A percentile compares a stretch with the other conserved stretches of the same genome.
These are phyloP conservation scores for Napeogenes inachia DNA, from an alignment of 2,888 invertebrate genomes.

Conservation along the genomic window DNA sequence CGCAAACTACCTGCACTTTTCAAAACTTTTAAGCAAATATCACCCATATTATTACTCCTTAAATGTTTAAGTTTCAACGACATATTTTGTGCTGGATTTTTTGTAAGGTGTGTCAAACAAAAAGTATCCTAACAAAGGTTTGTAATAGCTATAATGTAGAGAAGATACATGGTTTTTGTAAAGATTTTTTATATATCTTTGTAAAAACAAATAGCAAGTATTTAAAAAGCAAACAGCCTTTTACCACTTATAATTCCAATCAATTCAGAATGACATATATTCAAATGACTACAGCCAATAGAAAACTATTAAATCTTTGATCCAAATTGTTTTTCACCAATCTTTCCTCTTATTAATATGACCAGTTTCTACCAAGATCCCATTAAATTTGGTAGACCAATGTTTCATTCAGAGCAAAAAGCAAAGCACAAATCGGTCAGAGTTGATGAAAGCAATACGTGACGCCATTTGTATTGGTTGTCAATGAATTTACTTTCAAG, in stretches of 20 bases:
- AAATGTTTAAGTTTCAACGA: background rate
- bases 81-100: background rate
- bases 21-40: constrained; percentile 2
- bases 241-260: too few relatives aligned
- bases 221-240: too few relatives aligned
- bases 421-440: constrained; percentile 38
- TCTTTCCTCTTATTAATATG: background rate
- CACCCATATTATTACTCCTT: background rate
- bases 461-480: constrained; percentile 43
- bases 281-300: too few relatives aligned
- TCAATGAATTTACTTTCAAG: constrained; percentile 35
- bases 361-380: background rate
- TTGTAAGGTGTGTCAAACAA: constrained; percentile 2
- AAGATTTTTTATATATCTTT: too few relatives aligned
- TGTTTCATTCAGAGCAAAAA: constrained; percentile 12
- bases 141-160: background rate
- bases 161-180: background rate
- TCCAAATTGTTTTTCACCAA: too few relatives aligned
- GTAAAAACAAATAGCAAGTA: too few relatives aligned
- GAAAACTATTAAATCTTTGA: too few relatives aligned
- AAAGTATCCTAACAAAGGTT: constrained; percentile 8
- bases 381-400: background rate
- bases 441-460: constrained; percentile 54
- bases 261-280: too few relatives aligned
- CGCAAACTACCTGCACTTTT: background rate